These are phyloP conservation scores for Bedellia somnulentella DNA, from an alignment of 2,888 invertebrate species.

Conservation along the genomic window DNA sequence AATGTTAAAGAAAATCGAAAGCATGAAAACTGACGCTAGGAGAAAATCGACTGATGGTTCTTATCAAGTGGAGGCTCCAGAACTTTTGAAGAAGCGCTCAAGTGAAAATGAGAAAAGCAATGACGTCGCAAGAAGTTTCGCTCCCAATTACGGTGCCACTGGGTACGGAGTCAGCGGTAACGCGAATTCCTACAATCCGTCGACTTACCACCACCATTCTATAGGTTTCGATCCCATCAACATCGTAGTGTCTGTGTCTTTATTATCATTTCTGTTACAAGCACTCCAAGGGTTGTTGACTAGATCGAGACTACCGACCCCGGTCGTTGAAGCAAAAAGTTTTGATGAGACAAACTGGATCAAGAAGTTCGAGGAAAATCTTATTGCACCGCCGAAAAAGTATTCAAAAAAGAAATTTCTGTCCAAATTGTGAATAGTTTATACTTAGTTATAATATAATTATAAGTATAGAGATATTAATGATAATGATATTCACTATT, in stretches of 20 bases:
- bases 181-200: not conserved
- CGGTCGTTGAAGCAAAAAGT: conserved; percentile 34
- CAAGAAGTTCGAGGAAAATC: conserved; percentile 23
- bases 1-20: conserved; percentile 32
- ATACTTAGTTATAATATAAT: too few species aligned
- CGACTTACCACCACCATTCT: conserved; percentile 47
- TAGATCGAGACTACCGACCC: conserved; percentile 35
- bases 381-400: conserved; percentile 5
- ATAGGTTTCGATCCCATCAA: conserved; percentile 56
- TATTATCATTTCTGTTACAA: conserved; percentile 46
- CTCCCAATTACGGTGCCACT: conserved; percentile 26
- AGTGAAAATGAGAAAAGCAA: conserved; percentile 13
- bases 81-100: conserved; percentile 5
- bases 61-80: conserved; percentile 33
- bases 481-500: too few species aligned
- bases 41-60: conserved; percentile 1
- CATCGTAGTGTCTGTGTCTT: conserved; percentile 46
- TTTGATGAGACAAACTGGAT: conserved; percentile 26
- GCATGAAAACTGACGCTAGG: conserved; percentile 19
- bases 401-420: conserved; percentile 5
- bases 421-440: too few species aligned
- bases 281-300: conserved; percentile 40
- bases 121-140: conserved; percentile 26
- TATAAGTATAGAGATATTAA: too few species aligned
- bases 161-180: conserved; percentile 30